Base-by-base conservation (phyloP, 2,113 vertebrate genomes). In the Zapus hudsonius region DNA sequence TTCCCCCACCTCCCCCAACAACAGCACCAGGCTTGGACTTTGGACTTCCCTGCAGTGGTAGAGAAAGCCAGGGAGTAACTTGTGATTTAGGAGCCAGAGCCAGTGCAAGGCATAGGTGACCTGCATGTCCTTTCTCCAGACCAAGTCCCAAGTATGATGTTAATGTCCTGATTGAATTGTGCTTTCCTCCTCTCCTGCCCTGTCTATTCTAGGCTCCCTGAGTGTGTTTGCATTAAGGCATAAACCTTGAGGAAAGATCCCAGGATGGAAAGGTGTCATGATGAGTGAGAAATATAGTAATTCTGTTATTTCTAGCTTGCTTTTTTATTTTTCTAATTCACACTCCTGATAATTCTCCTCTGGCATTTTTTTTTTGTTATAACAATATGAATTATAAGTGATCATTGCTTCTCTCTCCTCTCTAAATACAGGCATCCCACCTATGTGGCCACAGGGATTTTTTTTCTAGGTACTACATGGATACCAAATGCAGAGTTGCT, bases 101-200 rank as follows among this genome's bases (percentile, higher is more conserved):
- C 15, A 11, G 13, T 61, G 27, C 15, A 42, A 11, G 42, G 16
- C 2, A 0, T 59, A 22, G 20, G 4, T 20, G n/a, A 63, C 57
- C 82, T 7, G 1, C 23, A 15, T 69, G 4, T 52, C 38, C 38
- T 67, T 55, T 64, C 78, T n/a, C 6, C 13, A 27, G 22, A 3
- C 42, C 23, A 47, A 40, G 31, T 5, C 17, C 38, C 79, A 40
- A 0, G 0, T 10, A 6, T 25, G 84, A 40, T 29, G 74, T 47
- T 36, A 80, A 40, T 0, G 1, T 12, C 0, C 22, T 59, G 20
- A 85, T 40, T 47, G 20, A 22, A 1, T 1, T 13, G 6, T 3
- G 3, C 22, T 64, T 57, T 16, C 20, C 38, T 33, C 38, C 33
- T 57, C 40, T 40, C 38, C 66, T 75, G 17, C 13, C 17, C 87